Conservation (phyloP, 2,888 invertebrate genomes). For the Lycophotia porphyrea region DNA sequence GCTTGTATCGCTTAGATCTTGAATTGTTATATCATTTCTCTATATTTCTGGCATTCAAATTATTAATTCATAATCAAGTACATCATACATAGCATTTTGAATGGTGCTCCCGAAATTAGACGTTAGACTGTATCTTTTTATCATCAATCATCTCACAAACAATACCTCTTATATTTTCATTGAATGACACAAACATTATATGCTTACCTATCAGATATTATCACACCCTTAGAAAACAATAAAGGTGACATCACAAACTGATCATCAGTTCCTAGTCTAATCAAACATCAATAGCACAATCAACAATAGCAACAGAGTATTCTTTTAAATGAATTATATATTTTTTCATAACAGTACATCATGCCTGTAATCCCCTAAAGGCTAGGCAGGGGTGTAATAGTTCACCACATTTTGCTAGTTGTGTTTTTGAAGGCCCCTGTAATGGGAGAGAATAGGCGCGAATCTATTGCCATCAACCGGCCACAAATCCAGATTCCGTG, state of each 20-base stretch:
- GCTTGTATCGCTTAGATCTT: too few relatives aligned
- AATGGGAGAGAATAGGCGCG: neutral
- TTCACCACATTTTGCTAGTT: neutral
- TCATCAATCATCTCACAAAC: neutral
- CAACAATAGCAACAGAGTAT: neutral
- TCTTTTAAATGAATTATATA: neutral
- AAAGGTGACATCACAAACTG: neutral
- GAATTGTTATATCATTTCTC: too few relatives aligned
- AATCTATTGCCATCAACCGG: neutral
- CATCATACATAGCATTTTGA: too few relatives aligned
- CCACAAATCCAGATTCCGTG: neutral
- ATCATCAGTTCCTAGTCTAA: neutral
- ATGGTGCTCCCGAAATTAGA: too few relatives aligned
- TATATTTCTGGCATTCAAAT: neutral
- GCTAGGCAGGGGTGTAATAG: neutral
- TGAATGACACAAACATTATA: neutral
- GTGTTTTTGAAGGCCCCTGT: neutral
- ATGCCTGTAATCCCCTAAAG: neutral
- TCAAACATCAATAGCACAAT: neutral
- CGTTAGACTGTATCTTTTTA: too few relatives aligned
- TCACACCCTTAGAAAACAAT: slow-evolving; percentile 24
- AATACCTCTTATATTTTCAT: neutral
- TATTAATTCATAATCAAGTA: too few relatives aligned
- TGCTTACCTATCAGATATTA: slow-evolving; percentile 6
- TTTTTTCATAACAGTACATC: neutral